A percentile compares a stretch with the other conserved stretches of the same genome.
These are phyloP conservation scores for Rhea americana DNA, from an alignment of 2,113 vertebrate genomes.

Conservation along the genomic window DNA sequence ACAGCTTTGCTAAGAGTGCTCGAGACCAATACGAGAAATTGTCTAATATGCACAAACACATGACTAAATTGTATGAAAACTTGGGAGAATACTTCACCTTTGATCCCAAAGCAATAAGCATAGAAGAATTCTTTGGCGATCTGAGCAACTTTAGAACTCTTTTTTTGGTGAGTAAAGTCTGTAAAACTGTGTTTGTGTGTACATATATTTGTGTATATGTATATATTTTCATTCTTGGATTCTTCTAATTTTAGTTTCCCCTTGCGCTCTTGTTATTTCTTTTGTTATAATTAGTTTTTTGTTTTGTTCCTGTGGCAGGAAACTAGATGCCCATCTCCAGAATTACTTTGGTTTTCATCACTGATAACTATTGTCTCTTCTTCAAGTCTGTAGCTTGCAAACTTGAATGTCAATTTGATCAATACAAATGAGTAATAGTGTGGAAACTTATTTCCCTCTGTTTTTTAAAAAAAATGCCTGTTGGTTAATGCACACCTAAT, in stretches of 20 bases:
- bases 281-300: neutral
- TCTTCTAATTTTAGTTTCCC: neutral
- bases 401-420: neutral
- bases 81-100: conserved; percentile 92
- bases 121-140: conserved; percentile 96
- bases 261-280: neutral
- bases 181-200: neutral
- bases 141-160: conserved; percentile 89
- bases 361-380: neutral
- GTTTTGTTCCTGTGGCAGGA: conserved; percentile 5
- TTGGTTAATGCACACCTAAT: neutral
- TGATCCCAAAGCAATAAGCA: conserved; percentile 85
- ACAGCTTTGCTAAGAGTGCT: conserved; percentile 91
- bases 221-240: neutral
- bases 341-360: conserved; percentile 6
- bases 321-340: neutral
- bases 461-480: neutral
- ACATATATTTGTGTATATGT: neutral
- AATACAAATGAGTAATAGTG: neutral
- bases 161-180: conserved; percentile 89
- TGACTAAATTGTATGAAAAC: conserved; percentile 92
- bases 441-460: neutral
- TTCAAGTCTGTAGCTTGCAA: neutral
- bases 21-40: conserved; percentile 95
- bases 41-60: conserved; percentile 94